Evolutionary conservation across 2,888 invertebrate species (phyloP).

Genomic region (Drosophila limbata): DNA sequence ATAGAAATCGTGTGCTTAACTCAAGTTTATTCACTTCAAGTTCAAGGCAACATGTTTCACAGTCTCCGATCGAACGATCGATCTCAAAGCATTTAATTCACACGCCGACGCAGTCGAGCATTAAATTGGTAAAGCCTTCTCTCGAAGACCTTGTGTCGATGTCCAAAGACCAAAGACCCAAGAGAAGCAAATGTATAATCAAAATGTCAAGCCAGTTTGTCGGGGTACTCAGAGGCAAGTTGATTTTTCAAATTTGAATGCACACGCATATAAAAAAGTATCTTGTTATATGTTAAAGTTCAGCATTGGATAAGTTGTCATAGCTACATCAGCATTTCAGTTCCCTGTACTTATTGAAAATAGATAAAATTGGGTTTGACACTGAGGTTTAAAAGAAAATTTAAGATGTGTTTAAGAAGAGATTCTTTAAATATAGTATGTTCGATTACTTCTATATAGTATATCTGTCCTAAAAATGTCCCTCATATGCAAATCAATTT

Average conservation of each 20-base stretch:
- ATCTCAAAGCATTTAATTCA: conserved; percentile 29
- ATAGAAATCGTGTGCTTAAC: conserved; percentile 22
- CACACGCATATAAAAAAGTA: conserved; percentile 5
- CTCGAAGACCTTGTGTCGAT: conserved; percentile 63
- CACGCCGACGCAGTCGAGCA: conserved; percentile 50
- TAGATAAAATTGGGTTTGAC: neutral
- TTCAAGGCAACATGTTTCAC: conserved; percentile 44
- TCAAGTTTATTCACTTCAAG: conserved; percentile 47
- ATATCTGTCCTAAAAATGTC: too few relatives aligned
- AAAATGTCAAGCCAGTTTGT: conserved; percentile 55
- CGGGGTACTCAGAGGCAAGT: conserved; percentile 29
- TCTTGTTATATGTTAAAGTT: conserved; percentile 72
- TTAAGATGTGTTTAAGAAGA: neutral
- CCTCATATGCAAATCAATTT: too few relatives aligned
- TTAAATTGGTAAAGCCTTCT: conserved; percentile 14
- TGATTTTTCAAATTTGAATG: conserved; percentile 22
- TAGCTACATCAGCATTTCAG: conserved; percentile 25
- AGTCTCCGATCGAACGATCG: conserved; percentile 3
- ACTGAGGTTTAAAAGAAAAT: too few relatives aligned
- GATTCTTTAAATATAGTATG: too few relatives aligned
- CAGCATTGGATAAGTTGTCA: conserved; percentile 54
- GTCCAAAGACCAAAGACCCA: conserved; percentile 15
- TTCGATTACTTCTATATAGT: too few relatives aligned
- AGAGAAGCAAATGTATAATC: conserved; percentile 8
- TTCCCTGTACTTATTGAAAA: neutral